Base-by-base conservation (phyloP, 2,797 vertebrate genomes). In the Molothrus aeneus region DNA sequence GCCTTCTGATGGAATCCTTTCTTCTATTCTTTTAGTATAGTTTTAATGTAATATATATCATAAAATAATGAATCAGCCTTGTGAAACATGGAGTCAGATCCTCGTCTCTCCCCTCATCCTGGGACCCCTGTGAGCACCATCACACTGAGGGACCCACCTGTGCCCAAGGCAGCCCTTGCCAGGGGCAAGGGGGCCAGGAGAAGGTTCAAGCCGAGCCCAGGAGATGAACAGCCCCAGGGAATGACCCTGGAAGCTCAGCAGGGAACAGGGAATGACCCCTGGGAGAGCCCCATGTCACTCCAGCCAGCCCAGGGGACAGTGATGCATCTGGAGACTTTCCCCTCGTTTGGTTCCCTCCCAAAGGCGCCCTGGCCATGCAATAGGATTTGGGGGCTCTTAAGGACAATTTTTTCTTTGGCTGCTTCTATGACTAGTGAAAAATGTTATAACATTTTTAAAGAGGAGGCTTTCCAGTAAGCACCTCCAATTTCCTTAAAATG, bases 401-500 rank as follows among this genome's bases (percentile, higher is more conserved):
- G 92, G 87, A 80, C 66, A 85, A 1, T 7, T 70, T 72, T 79
- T 43, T 47, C 56, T 91, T 87, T 77, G 54, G 48, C 48, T 31
- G 45, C 36, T 34, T 83, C 32, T 7, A 26, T 74, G 93, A 82
- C 80, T 81, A 75, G 68, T 65, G 91, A 91, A 51, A 74, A 85
- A 59, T 2, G 40, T 6, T 60, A 2, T 4, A 88, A 47, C 75
- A 56, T 72, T 90, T 95, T 69, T n/a, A 45, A 91, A 73, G 78
- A 26, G 0, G 17, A 95, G 86, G 78, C 80, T 96, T 96, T 94
- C 75, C 95, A 88, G 65, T 80, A 75, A 96, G 91, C 89, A 80
- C 72, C 95, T 81, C 45, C 91, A 92, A 96, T 96, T 96, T 95
- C 94, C 95, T 96, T 94, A 93, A 97, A 97, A 91, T 2, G 95